Base-by-base conservation (phyloP, 1,140 invertebrate species). In the Asobara japonica region DNA sequence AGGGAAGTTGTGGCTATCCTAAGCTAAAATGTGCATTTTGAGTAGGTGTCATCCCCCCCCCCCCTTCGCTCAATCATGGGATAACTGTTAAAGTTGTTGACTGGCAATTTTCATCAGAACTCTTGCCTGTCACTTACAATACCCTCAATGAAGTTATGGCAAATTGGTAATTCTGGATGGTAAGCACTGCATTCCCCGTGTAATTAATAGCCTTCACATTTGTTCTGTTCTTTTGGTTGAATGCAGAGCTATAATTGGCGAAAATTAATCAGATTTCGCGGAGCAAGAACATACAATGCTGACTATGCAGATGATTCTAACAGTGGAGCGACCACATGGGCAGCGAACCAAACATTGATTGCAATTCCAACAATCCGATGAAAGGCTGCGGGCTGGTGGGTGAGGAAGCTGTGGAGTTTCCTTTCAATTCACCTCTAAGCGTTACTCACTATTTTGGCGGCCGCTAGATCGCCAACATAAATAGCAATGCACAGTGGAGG, bases 381-480 rank as follows among this genome's bases (percentile, higher is more conserved):
- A 56, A 25, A 25, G 51, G 45, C n/a, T 18, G 20, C n/a, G 2
- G 45, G 18, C 2, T 13, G 4, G 45, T 13, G 18, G 18, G 18
- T 18, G 45, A 38, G 51, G 51, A 27, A 2, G 3, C 18, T 56
- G 41, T 13, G 41, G 7, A 25, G 51, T 11, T 25, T 56, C 51
- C 61, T 64, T 64, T 64, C 31, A 31, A 36, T 31, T 61, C 29
- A 31, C 29, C 61, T 31, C 61, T 20, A 29, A 11, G 20, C 33
- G 64, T 66, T 66, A 41, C 36, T 66, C 33, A 66, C 33, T 20
- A 66, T 66, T 66, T 66, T 41, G 8, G 51, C 22, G 64, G 20
- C 33, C 13, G 36, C 36, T 36, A 66, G 36, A 67, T 51, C 65
- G 27, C 22, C 20, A 27, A 25, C 31, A 27, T 51, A 48, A 67